Conservation (phyloP, 1,140 invertebrate genomes). For the Micrasema longulum region DNA sequence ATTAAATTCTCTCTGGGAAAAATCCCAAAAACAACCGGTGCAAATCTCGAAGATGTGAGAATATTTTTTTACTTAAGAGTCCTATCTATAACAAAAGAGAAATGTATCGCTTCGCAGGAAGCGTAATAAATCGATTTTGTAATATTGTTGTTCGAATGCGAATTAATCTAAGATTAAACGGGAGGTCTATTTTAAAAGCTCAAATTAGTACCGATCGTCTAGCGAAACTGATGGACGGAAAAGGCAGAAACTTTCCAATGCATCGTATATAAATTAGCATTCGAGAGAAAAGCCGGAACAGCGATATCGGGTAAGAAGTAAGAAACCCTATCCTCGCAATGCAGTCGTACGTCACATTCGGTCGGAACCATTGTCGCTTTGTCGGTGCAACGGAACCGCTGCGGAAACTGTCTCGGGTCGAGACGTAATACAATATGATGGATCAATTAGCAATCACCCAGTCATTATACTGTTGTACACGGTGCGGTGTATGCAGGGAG, state of each 20-base stretch:
- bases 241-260: constrained; percentile 7
- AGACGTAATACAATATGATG: constrained; percentile 35
- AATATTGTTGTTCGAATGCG: no score
- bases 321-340: constrained; percentile 9
- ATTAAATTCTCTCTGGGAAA: no score
- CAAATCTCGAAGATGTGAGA: no score
- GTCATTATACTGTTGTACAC: constrained; percentile 1
- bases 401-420: constrained; percentile 24
- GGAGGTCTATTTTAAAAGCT: no score
- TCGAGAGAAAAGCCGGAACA: constrained; percentile 30
- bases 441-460: constrained; percentile 27
- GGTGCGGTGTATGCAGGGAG: no score
- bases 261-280: not conserved
- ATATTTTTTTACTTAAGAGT: no score
- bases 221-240: constrained; percentile 1
- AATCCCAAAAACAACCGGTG: no score
- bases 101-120: not conserved
- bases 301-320: not conserved
- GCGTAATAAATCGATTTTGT: no score
- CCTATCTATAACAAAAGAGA: not conserved
- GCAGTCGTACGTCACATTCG: constrained; percentile 9
- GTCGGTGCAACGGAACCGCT: constrained; percentile 1
- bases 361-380: constrained; percentile 10
- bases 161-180: no score
- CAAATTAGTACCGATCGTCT: no score